These are phyloP conservation scores for Cyprinella venusta DNA, from an alignment of 2,797 vertebrate genomes.

Conservation along the genomic window DNA sequence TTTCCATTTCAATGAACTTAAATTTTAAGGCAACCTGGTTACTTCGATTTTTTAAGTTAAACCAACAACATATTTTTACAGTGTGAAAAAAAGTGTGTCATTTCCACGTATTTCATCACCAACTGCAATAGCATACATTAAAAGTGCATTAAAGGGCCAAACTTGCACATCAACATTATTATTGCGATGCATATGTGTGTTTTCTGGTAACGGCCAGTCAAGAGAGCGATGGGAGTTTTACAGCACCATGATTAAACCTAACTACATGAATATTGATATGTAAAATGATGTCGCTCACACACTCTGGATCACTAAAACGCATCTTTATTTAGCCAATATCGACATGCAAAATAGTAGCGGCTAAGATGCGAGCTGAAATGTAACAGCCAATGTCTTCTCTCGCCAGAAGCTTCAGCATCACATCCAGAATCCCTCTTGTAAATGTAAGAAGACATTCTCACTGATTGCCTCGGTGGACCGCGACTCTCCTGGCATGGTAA, in stretches of 20 bases:
- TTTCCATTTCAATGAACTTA: too few relatives aligned
- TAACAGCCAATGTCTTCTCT: background rate
- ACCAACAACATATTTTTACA: too few relatives aligned
- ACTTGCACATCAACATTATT: background rate
- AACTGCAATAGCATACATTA: background rate
- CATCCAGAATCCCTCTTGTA: constrained; percentile 19
- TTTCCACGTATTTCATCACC: background rate
- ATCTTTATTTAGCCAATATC: background rate
- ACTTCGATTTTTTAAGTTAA: too few relatives aligned
- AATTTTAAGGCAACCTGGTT: too few relatives aligned
- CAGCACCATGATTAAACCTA: constrained; percentile 1
- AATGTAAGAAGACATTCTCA: constrained; percentile 36
- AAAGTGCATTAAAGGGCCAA: background rate
- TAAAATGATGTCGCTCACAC: constrained; percentile 7
- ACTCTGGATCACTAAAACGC: background rate
- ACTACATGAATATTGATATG: constrained; percentile 1
- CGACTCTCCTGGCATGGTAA: constrained; percentile 27
- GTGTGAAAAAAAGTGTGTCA: background rate
- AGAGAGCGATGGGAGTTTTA: background rate
- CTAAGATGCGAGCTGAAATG: constrained; percentile 1
- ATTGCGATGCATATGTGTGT: background rate
- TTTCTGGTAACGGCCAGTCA: constrained; percentile 1
- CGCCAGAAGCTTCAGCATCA: constrained; percentile 12
- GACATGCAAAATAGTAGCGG: background rate
- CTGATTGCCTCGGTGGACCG: constrained; percentile 39